Conservation (phyloP, 2,113 vertebrate species). For the Cavia aperea region DNA sequence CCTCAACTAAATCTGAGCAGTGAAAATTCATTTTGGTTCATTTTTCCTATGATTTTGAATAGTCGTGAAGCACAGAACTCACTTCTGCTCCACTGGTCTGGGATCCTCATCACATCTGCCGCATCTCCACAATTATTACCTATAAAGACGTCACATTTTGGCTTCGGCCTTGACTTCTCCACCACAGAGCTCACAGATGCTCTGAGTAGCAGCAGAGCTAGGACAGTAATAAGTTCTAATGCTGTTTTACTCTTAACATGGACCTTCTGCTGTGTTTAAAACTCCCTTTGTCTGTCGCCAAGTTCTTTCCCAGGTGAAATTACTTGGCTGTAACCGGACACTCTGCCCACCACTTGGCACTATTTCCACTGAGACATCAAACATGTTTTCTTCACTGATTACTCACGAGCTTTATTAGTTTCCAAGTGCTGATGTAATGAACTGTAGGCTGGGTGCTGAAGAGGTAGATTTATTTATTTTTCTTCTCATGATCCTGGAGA, state of each 20-base stretch:
- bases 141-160: background rate
- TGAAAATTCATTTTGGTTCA: background rate
- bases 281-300: background rate
- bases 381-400: background rate
- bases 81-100: background rate
- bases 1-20: background rate
- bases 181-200: background rate
- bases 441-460: background rate
- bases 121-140: rapidly evolving
- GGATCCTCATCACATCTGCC: rapidly evolving
- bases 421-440: background rate
- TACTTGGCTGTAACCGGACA: background rate
- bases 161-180: background rate
- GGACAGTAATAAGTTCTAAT: background rate
- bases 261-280: background rate
- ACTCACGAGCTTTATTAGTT: background rate
- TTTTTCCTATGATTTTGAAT: background rate
- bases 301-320: background rate
- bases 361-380: background rate
- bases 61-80: background rate
- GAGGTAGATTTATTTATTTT: background rate
- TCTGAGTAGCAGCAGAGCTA: background rate
- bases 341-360: background rate
- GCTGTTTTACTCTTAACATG: background rate
- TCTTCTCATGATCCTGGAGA: background rate